Conservation (phyloP, 2,113 vertebrate genomes). For the Trematocara variabile region DNA sequence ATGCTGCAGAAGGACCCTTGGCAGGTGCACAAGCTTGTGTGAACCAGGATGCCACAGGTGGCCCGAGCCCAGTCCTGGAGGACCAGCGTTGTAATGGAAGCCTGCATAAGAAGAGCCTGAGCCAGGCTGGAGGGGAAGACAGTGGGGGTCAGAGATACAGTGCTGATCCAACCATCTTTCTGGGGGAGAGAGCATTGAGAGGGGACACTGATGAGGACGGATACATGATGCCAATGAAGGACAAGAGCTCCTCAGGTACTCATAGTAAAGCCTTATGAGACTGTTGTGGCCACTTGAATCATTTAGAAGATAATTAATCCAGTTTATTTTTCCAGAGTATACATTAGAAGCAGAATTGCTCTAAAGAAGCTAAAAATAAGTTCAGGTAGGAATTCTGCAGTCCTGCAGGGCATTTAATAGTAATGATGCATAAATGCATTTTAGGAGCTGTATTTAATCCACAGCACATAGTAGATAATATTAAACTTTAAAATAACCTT, state of each 20-base stretch:
- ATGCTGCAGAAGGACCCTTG: slow-evolving; percentile 62
- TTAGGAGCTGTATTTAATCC: not conserved
- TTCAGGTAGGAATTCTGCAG: not conserved
- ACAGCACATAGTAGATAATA: not conserved
- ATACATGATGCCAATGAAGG: slow-evolving; percentile 92
- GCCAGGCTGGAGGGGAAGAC: slow-evolving; percentile 76
- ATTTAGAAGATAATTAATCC: not conserved
- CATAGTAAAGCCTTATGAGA: not conserved
- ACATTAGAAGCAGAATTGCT: not conserved
- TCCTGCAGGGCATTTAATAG: not conserved
- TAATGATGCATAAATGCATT: not conserved
- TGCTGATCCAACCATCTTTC: slow-evolving; percentile 89
- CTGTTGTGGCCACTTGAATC: not conserved
- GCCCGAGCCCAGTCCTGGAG: slow-evolving; percentile 74
- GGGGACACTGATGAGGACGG: slow-evolving; percentile 87
- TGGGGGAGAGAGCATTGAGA: slow-evolving; percentile 77
- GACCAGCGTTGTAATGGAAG: slow-evolving; percentile 90
- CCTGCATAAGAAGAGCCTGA: slow-evolving; percentile 79
- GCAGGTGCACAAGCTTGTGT: slow-evolving; percentile 64
- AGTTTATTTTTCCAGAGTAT: not conserved
- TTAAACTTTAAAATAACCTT: not conserved
- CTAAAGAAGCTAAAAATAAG: not conserved
- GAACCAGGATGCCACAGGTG: slow-evolving; percentile 72
- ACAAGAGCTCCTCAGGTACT: slow-evolving; percentile 89
- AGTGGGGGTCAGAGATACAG: slow-evolving; percentile 90